These are phyloP conservation scores for Chionomys nivalis DNA, from an alignment of 2,113 vertebrate species.

Conservation along the genomic window DNA sequence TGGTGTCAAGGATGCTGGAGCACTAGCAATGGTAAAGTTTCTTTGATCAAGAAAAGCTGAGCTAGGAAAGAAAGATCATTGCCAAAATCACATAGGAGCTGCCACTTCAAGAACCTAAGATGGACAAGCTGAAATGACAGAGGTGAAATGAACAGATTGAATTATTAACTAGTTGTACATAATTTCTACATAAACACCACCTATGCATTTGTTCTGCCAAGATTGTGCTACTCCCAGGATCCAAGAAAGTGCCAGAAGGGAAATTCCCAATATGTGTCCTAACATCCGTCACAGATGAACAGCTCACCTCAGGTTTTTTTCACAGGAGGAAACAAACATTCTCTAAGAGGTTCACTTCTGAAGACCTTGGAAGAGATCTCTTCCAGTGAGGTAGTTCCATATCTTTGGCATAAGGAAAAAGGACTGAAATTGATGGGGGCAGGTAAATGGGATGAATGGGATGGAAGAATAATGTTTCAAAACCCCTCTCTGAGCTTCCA, in stretches of 20 bases:
- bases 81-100: not conserved
- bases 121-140: too few relatives aligned
- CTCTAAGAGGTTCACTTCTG: not conserved
- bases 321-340: not conserved
- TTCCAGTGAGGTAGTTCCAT: not conserved
- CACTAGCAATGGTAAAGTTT: not conserved
- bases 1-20: not conserved
- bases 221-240: not conserved
- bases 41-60: not conserved
- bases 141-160: too few relatives aligned
- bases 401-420: not conserved
- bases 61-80: not conserved
- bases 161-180: too few relatives aligned
- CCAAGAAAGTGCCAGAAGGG: not conserved
- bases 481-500: not conserved
- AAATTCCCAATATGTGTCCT: constrained; percentile 31
- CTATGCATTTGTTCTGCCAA: constrained; percentile 42
- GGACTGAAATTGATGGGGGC: not conserved
- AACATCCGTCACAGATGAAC: not conserved
- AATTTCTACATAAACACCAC: constrained; percentile 38
- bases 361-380: not conserved
- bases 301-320: not conserved
- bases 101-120: too few relatives aligned
- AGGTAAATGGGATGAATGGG: not conserved
- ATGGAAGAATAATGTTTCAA: not conserved